phyloP scores from a whole-genome alignment of 2,888 invertebrate species.

The Agrochola macilenta region DNA sequence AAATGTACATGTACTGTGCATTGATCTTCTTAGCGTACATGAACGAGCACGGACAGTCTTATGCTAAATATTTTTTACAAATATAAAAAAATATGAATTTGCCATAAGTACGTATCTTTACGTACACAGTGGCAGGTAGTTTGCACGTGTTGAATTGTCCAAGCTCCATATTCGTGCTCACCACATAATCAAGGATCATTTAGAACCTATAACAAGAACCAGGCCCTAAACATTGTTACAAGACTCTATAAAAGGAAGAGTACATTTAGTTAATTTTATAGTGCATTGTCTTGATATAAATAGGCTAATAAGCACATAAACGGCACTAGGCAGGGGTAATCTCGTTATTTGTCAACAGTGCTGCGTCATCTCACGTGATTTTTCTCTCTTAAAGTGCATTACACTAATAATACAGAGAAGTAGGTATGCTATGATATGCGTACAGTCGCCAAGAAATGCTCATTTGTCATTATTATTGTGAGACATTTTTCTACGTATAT shows the following conservation, averaged over 20 bases:
- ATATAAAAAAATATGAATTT: neutral
- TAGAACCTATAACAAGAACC: slow-evolving; percentile 42
- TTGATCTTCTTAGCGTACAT: neutral
- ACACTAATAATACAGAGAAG: slow-evolving; percentile 35
- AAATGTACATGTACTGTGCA: neutral
- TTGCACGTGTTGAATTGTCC: slow-evolving; percentile 3
- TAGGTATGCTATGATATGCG: slow-evolving; percentile 1
- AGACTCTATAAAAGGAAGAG: slow-evolving; percentile 40
- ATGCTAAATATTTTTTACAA: neutral
- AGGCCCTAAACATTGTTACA: slow-evolving; percentile 50
- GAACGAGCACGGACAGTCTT: neutral
- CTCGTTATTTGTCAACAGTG: slow-evolving; percentile 79
- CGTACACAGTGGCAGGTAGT: neutral
- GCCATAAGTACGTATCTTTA: neutral
- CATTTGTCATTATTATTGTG: neutral
- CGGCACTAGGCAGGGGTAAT: slow-evolving; percentile 66
- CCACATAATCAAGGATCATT: slow-evolving; percentile 24
- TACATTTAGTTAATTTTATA: slow-evolving; percentile 52
- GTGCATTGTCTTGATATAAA: slow-evolving; percentile 64
- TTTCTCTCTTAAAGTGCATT: slow-evolving; percentile 36
- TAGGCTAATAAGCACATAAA: slow-evolving; percentile 63
- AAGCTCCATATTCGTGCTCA: slow-evolving; percentile 6
- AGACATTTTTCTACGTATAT: neutral
- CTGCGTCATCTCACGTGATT: slow-evolving; percentile 83
- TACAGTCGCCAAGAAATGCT: slow-evolving; percentile 9